Conservation (phyloP, 1,140 invertebrate species). For the Drosophila mojavensis region DNA sequence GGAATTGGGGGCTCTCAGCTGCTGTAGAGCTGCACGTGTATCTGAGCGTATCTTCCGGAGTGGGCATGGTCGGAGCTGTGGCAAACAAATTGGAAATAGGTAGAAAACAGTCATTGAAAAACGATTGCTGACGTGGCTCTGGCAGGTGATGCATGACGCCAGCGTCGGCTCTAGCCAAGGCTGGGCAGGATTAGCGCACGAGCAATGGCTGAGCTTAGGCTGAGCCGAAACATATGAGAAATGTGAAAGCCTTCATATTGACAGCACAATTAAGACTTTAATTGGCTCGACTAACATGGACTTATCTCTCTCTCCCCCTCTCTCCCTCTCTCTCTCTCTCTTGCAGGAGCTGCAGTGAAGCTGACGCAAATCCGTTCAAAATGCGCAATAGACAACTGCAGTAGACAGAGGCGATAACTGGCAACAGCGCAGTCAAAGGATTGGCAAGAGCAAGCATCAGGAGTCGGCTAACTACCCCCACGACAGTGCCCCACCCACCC, state of each 20-base stretch:
- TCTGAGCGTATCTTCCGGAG: slow-evolving; percentile 26
- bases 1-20: not conserved
- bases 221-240: slow-evolving; percentile 39
- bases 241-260: slow-evolving; percentile 61
- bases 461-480: too few relatives aligned
- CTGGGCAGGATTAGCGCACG: slow-evolving; percentile 48
- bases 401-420: slow-evolving; percentile 47
- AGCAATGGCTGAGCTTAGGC: slow-evolving; percentile 30
- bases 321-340: slow-evolving; percentile 10
- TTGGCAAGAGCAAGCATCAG: slow-evolving; percentile 30
- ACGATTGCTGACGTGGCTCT: slow-evolving; percentile 74
- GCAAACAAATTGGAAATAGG: slow-evolving; percentile 76
- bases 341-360: slow-evolving; percentile 35
- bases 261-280: slow-evolving; percentile 75
- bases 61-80: not conserved
- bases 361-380: slow-evolving; percentile 44
- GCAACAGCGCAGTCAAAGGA: slow-evolving; percentile 52
- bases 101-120: slow-evolving; percentile 76
- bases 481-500: not conserved
- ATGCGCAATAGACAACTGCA: slow-evolving; percentile 45
- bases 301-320: not conserved
- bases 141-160: slow-evolving; percentile 51
- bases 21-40: slow-evolving; percentile 15
- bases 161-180: not conserved
- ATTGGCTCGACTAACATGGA: slow-evolving; percentile 60